These are phyloP conservation scores for Geococcyx californianus DNA, from an alignment of 2,113 vertebrate species.

Conservation along the genomic window DNA sequence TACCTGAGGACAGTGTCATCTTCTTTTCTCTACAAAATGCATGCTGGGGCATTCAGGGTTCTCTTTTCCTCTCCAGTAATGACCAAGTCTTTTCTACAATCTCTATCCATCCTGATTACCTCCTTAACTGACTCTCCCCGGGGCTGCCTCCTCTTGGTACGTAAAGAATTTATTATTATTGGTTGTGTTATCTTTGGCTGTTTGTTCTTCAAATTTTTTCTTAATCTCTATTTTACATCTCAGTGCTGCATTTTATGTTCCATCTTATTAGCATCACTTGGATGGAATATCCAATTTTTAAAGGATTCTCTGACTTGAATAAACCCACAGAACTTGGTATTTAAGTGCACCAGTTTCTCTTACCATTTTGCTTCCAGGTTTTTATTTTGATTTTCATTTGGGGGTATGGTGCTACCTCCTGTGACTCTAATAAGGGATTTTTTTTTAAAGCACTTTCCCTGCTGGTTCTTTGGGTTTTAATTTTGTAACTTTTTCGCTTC, in stretches of 20 bases:
- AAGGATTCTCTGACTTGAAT: conserved; percentile 45
- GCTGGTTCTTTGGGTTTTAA: conserved; percentile 60
- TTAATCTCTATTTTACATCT: conserved; percentile 58
- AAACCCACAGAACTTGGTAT: conserved; percentile 7
- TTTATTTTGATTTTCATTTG: conserved; percentile 60
- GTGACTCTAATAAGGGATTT: conserved; percentile 59
- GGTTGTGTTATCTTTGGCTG: conserved; percentile 53
- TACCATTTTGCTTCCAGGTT: conserved; percentile 55
- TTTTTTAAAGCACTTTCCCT: conserved; percentile 37
- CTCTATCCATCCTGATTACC: conserved; percentile 43
- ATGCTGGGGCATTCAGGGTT: not conserved
- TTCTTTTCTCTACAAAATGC: not conserved
- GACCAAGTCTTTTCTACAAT: conserved; percentile 30
- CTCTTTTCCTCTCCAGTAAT: conserved; percentile 31
- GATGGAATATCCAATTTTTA: conserved; percentile 52
- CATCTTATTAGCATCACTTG: conserved; percentile 51
- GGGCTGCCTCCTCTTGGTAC: conserved; percentile 23
- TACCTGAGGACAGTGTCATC: not conserved
- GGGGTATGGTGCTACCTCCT: conserved; percentile 37
- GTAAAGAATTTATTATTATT: conserved; percentile 64
- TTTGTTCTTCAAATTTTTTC: conserved; percentile 57
- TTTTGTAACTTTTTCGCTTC: conserved; percentile 45
- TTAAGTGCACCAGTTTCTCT: conserved; percentile 10
- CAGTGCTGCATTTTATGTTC: conserved; percentile 46
- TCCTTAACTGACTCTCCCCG: conserved; percentile 46